Evolutionary conservation across 2,888 invertebrate species (phyloP).

Genomic region (Pterostichus niger): DNA sequence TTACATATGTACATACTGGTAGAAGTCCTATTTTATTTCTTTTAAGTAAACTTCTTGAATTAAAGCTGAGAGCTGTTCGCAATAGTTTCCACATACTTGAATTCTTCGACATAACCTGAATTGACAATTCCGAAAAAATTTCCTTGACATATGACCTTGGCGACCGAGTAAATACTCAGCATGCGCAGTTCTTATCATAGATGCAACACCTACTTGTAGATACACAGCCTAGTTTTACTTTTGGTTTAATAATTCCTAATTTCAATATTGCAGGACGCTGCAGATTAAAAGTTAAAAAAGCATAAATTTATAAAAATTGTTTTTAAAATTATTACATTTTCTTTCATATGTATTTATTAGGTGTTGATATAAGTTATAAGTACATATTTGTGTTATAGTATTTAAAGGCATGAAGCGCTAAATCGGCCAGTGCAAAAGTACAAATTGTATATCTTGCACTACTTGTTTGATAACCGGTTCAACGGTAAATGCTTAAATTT

Average conservation of each 20-base stretch:
- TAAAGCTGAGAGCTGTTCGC: conserved; percentile 26
- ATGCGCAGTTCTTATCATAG: background rate
- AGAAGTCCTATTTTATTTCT: conserved; percentile 47
- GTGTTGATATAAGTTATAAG: background rate
- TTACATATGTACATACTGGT: conserved; percentile 58
- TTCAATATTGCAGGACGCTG: background rate
- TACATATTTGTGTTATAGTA: too few species aligned
- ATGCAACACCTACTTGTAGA: background rate
- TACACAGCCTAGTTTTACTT: background rate
- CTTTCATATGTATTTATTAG: background rate
- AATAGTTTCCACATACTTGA: conserved; percentile 57
- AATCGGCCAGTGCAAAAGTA: too few species aligned
- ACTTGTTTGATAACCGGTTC: background rate
- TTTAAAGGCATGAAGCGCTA: too few species aligned
- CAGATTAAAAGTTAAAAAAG: background rate
- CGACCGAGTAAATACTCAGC: background rate
- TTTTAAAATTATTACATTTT: background rate
- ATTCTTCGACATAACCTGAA: conserved; percentile 26
- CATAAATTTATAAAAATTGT: background rate
- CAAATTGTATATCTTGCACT: background rate
- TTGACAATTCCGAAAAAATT: background rate
- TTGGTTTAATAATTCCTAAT: background rate
- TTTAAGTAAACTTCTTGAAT: conserved; percentile 37
- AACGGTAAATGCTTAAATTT: background rate
- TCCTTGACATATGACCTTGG: conserved; percentile 14